These are phyloP conservation scores for Thermophis baileyi DNA, from an alignment of 2,113 vertebrate species.

Conservation along the genomic window DNA sequence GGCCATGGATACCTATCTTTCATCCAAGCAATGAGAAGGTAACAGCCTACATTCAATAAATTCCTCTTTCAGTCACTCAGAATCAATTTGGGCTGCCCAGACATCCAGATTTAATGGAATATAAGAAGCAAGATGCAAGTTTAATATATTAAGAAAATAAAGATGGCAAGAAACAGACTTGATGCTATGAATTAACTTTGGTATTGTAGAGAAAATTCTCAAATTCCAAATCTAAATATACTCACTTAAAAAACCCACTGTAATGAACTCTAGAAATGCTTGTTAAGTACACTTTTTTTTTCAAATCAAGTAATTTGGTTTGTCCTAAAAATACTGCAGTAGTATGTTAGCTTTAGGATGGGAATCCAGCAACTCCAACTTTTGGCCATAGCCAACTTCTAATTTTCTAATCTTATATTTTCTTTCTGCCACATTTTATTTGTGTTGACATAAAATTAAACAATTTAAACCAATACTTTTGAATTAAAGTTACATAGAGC, in stretches of 20 bases:
- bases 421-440: background rate
- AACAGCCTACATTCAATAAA: constrained; percentile 45
- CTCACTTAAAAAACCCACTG: background rate
- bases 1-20: constrained; percentile 3
- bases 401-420: background rate
- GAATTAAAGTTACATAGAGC: background rate
- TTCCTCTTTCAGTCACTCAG: constrained; percentile 51
- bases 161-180: constrained; percentile 69
- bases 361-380: background rate
- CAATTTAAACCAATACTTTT: background rate
- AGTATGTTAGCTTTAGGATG: background rate
- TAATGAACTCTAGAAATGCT: background rate
- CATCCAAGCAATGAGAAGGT: background rate
- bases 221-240: constrained; percentile 60
- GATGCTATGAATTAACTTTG: constrained; percentile 65
- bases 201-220: constrained; percentile 63
- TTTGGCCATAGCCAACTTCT: background rate
- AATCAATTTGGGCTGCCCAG: constrained; percentile 29
- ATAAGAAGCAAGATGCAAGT: constrained; percentile 37
- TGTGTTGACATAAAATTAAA: background rate
- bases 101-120: constrained; percentile 41
- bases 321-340: background rate
- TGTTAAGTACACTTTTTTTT: background rate
- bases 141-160: constrained; percentile 35
- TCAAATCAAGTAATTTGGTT: background rate